These are phyloP conservation scores for Chloroceryle aenea DNA, from an alignment of 2,113 vertebrate species.

Conservation along the genomic window DNA sequence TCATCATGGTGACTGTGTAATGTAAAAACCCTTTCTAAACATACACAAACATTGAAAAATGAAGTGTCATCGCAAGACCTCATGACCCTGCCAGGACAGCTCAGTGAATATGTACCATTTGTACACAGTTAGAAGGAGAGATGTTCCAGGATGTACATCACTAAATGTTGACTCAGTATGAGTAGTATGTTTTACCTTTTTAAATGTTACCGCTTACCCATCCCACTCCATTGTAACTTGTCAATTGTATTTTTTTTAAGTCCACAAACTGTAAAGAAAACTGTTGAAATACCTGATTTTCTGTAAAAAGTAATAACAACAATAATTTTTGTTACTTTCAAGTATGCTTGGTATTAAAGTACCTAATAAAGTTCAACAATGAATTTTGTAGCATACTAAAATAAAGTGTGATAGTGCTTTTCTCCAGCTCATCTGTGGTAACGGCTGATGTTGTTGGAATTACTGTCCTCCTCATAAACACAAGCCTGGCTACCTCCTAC, in stretches of 20 bases:
- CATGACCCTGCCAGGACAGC: slow-evolving; percentile 24
- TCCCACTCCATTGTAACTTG: slow-evolving; percentile 66
- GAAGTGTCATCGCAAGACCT: slow-evolving; percentile 39
- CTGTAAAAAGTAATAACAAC: slow-evolving; percentile 79
- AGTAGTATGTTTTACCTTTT: slow-evolving; percentile 74
- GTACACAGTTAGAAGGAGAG: slow-evolving; percentile 53
- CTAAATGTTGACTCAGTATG: slow-evolving; percentile 64
- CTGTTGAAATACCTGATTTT: slow-evolving; percentile 81
- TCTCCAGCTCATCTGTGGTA: not conserved
- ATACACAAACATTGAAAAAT: not conserved
- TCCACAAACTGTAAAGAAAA: slow-evolving; percentile 80
- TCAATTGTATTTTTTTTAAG: slow-evolving; percentile 75
- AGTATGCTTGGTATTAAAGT: slow-evolving; percentile 68
- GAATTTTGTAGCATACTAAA: slow-evolving; percentile 75
- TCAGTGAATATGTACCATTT: slow-evolving; percentile 50
- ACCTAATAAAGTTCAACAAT: slow-evolving; percentile 71
- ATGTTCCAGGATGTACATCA: slow-evolving; percentile 38
- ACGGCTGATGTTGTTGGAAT: not conserved
- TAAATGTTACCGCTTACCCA: slow-evolving; percentile 67
- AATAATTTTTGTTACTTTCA: slow-evolving; percentile 83
- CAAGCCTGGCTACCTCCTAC: not conserved
- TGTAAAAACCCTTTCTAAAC: slow-evolving; percentile 50
- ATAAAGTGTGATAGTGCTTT: slow-evolving; percentile 67
- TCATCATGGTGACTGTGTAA: slow-evolving; percentile 1
- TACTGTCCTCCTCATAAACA: not conserved